These are phyloP conservation scores for Poeciliopsis infans DNA, from an alignment of 2,797 vertebrate species.

Conservation along the genomic window DNA sequence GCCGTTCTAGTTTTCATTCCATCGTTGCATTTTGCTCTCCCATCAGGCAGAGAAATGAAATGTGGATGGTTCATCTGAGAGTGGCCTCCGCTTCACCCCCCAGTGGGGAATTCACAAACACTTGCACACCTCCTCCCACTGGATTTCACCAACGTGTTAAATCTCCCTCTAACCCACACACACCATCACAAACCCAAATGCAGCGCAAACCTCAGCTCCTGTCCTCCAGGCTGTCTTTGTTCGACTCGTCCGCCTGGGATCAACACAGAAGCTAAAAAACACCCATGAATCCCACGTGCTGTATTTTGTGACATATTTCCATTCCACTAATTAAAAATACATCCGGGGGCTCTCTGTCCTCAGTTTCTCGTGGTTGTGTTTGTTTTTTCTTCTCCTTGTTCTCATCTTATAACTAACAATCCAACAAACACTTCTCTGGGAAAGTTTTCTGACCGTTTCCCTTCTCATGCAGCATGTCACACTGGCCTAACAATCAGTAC, in stretches of 20 bases:
- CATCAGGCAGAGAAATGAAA: background rate
- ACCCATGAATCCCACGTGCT: background rate
- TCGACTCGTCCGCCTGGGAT: constrained; percentile 24
- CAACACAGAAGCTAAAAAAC: background rate
- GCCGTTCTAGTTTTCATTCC: background rate
- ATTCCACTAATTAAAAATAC: background rate
- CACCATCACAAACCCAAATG: constrained; percentile 1
- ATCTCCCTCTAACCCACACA: constrained; percentile 24
- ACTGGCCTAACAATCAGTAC: background rate
- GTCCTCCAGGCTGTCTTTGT: constrained; percentile 3
- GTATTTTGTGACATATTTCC: background rate
- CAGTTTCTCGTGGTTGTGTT: background rate
- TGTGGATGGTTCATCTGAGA: constrained; percentile 37
- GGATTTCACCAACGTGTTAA: constrained; percentile 50
- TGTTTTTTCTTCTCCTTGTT: background rate
- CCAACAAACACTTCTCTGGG: background rate
- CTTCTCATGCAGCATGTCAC: background rate
- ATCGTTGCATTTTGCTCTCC: background rate
- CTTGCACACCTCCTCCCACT: constrained; percentile 47
- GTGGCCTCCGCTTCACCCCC: constrained; percentile 53
- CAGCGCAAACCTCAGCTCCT: constrained; percentile 4
- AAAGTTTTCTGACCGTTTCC: background rate
- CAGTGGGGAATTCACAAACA: constrained; percentile 52
- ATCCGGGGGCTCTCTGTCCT: background rate
- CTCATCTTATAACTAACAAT: background rate